Conservation (phyloP, 2,888 invertebrate genomes). For the Ischnus inquisitorius region DNA sequence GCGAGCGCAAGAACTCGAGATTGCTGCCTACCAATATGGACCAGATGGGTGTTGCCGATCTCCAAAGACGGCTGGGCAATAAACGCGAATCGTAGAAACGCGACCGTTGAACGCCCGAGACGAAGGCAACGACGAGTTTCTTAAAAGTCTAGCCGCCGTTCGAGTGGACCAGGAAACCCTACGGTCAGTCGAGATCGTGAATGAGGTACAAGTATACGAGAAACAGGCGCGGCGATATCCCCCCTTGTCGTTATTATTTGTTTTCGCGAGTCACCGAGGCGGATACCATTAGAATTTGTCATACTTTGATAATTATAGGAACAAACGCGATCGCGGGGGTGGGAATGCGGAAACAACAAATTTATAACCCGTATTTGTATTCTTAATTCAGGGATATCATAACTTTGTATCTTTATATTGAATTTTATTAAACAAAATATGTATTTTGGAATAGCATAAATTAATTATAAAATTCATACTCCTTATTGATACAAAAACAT, state of each 20-base stretch:
- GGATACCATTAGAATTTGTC: constrained; percentile 27
- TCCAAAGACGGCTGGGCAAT: constrained; percentile 75
- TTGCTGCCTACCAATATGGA: constrained; percentile 72
- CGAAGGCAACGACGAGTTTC: constrained; percentile 43
- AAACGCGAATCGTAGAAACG: constrained; percentile 57
- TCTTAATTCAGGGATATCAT: too few relatives aligned
- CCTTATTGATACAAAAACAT: not conserved
- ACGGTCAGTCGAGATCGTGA: not conserved
- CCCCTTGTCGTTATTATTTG: constrained; percentile 5
- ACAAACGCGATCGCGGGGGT: not conserved
- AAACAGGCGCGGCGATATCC: constrained; percentile 27
- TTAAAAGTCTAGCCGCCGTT: constrained; percentile 51
- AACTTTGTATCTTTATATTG: too few relatives aligned
- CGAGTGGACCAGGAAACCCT: constrained; percentile 70
- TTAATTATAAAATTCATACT: too few relatives aligned
- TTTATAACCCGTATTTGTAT: not conserved
- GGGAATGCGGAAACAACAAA: constrained; percentile 18
- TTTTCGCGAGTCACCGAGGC: constrained; percentile 22
- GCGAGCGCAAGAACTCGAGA: constrained; percentile 54
- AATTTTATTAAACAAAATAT: too few relatives aligned
- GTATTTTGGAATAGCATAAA: too few relatives aligned
- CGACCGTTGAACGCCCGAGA: constrained; percentile 11
- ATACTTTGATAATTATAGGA: constrained; percentile 7
- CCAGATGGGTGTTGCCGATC: constrained; percentile 71
- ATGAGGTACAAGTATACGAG: constrained; percentile 5